Conservation (phyloP, 1,140 invertebrate species). For the Cylas formicarius region DNA sequence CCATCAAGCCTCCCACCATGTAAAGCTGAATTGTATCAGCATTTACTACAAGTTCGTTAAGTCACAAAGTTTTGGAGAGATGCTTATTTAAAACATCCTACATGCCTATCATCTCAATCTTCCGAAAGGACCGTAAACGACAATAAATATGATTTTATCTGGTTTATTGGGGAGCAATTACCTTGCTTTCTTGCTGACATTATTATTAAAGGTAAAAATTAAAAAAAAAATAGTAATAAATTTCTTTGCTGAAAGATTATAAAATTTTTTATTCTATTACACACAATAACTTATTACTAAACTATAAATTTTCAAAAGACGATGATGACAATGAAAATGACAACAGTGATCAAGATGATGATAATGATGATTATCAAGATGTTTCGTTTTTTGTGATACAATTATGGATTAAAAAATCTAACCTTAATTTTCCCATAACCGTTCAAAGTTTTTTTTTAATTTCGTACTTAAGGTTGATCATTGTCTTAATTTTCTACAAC, state of each 20-base stretch:
- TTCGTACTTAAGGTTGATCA: conserved; percentile 7
- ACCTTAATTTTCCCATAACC: neutral
- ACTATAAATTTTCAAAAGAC: conserved; percentile 5
- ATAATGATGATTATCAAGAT: conserved; percentile 13
- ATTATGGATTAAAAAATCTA: conserved; percentile 9
- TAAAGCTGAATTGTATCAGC: conserved; percentile 15
- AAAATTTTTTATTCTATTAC: too few species aligned
- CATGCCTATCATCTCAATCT: conserved; percentile 9
- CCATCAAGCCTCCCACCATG: conserved; percentile 14
- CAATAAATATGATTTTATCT: conserved; percentile 17
- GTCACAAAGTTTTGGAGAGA: conserved; percentile 13
- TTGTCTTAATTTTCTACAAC: conserved; percentile 1
- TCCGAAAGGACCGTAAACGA: conserved; percentile 12
- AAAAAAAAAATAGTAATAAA: conserved; percentile 4
- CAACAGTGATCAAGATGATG: too few species aligned
- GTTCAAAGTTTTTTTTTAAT: conserved; percentile 6
- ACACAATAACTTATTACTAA: too few species aligned
- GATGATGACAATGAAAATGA: conserved; percentile 11
- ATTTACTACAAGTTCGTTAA: conserved; percentile 12
- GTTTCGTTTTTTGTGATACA: conserved; percentile 12
- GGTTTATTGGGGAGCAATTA: conserved; percentile 17
- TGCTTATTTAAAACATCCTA: conserved; percentile 15
- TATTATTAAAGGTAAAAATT: conserved; percentile 13
- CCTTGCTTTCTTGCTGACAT: conserved; percentile 10
- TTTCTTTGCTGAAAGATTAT: conserved; percentile 13